A percentile compares a stretch with the other conserved stretches of the same genome.
Evolutionary conservation across 2,888 invertebrate species (phyloP).

Genomic region (Ametastegia equiseti): DNA sequence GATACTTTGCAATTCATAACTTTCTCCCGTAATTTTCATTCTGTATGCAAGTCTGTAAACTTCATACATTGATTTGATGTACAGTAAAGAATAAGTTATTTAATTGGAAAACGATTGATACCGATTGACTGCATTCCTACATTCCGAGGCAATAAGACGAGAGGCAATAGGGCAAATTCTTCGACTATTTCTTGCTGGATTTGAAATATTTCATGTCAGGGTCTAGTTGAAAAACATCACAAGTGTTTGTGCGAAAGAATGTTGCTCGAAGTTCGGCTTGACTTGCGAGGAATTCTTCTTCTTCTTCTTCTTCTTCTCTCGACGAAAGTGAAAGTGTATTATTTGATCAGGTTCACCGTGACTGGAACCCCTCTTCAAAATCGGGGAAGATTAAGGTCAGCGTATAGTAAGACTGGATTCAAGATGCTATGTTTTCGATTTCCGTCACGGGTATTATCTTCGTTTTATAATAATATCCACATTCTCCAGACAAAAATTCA

Average conservation of each 20-base stretch:
- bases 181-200: background rate
- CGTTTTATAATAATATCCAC: background rate
- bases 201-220: background rate
- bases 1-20: no score
- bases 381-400: conserved; percentile 35
- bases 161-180: background rate
- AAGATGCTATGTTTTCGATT: background rate
- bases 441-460: background rate
- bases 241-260: background rate
- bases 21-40: no score
- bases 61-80: no score
- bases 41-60: no score
- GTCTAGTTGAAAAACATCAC: background rate
- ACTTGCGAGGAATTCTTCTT: background rate
- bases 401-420: conserved; percentile 7
- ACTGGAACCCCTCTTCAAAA: conserved; percentile 3
- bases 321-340: conserved; percentile 31
- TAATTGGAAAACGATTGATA: no score
- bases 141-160: background rate
- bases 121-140: background rate
- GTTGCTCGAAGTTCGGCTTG: background rate
- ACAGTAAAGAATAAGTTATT: no score
- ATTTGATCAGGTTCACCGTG: conserved; percentile 9
- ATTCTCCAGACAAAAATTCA: background rate
- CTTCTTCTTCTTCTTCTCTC: background rate